These are phyloP conservation scores for Hippocampus abdominalis DNA, from an alignment of 2,113 vertebrate genomes.

Conservation along the genomic window DNA sequence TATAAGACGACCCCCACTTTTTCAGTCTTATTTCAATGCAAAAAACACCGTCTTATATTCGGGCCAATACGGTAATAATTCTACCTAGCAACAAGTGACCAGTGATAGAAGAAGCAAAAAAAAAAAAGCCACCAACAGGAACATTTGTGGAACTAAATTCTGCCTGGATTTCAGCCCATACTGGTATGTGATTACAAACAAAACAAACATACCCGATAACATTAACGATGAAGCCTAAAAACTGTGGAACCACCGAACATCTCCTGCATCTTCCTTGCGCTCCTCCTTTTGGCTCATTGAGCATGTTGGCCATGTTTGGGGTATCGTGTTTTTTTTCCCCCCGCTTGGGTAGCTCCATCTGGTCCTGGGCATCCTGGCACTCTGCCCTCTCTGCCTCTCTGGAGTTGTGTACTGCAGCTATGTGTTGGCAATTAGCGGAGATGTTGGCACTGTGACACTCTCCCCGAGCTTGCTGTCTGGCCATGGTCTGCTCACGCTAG, in stretches of 20 bases:
- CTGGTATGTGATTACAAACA: not conserved
- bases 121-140: too few species aligned
- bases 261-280: constrained; percentile 25
- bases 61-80: too few species aligned
- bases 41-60: too few species aligned
- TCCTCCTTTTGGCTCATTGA: constrained; percentile 54
- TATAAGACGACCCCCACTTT: too few species aligned
- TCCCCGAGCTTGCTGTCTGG: constrained; percentile 55
- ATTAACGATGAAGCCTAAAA: not conserved
- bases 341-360: constrained; percentile 64
- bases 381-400: constrained; percentile 59
- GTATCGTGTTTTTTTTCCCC: constrained; percentile 46
- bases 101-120: too few species aligned
- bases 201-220: too few species aligned
- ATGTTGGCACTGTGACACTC: constrained; percentile 65
- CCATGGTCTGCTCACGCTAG: constrained; percentile 3
- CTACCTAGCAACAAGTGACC: too few species aligned
- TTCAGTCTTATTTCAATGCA: too few species aligned
- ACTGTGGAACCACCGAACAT: not conserved
- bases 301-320: constrained; percentile 56
- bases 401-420: constrained; percentile 66
- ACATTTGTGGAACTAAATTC: not conserved
- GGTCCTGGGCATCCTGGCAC: constrained; percentile 62
- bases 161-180: not conserved
- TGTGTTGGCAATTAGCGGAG: constrained; percentile 71